These are phyloP conservation scores for Callorhinus ursinus DNA, from an alignment of 2,113 vertebrate genomes.

Conservation along the genomic window DNA sequence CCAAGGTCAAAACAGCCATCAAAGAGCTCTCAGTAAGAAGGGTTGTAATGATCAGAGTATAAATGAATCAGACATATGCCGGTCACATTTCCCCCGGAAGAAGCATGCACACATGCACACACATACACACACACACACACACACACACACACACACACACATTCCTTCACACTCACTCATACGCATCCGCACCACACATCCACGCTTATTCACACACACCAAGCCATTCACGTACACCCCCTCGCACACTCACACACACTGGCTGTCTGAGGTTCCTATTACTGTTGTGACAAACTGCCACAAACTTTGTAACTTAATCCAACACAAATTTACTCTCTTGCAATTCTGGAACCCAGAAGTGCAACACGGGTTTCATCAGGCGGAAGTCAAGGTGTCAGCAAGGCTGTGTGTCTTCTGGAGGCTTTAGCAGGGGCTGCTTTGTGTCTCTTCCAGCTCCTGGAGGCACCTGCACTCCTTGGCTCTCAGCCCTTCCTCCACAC, in stretches of 20 bases:
- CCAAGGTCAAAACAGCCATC: not conserved
- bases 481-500: rapidly evolving
- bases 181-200: not conserved
- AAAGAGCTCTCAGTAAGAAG: not conserved
- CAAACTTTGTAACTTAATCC: not conserved
- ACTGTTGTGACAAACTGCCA: not conserved
- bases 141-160: not conserved
- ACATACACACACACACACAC: not conserved
- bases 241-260: not conserved
- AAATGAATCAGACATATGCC: not conserved
- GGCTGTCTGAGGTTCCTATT: not conserved
- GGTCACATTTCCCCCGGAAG: not conserved
- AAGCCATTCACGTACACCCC: not conserved
- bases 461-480: rapidly evolving
- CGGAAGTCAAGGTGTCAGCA: not conserved
- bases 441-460: not conserved
- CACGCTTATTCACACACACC: not conserved
- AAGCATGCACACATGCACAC: not conserved
- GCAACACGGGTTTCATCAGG: rapidly evolving
- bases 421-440: not conserved
- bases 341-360: not conserved
- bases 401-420: not conserved
- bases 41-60: rapidly evolving
- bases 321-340: not conserved
- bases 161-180: not conserved